Evolutionary conservation across 2,888 invertebrate genomes (phyloP), one percentile per base, ranked within the genome.

Genomic region (Sesamia inferens): DNA sequence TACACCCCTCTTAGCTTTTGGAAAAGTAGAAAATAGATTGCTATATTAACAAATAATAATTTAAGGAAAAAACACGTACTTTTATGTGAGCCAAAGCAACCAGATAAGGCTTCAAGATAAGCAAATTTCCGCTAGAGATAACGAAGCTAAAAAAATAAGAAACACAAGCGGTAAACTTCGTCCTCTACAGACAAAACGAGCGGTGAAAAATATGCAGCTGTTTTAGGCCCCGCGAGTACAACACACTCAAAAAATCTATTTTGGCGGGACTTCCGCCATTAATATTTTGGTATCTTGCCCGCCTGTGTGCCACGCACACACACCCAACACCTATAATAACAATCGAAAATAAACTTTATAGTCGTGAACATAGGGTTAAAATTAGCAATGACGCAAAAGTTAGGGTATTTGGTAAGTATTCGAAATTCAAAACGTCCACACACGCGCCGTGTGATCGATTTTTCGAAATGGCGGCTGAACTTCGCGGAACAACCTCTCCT

Each of bases 371-470:
- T 86, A 91, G 63, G 69, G 87, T 75, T 54, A 24, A 70, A 71
- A 81, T 88, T 86, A 39, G 70, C 80, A 87, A 68, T 24, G 16
- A 24, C 61, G 39, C 16, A n/a, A 67, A 79, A 78, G 76, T 74
- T 86, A 78, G 83, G 88, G 81, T 88, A 70, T 71, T 88, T 90
- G 90, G 90, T 88, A 62, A 62, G 86, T 92, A 90, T 90, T 92
- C 88, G 88, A 92, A 93, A 91, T 91, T 87, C 94, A 93, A 94
- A 94, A 94, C 92, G 89, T 91, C 84, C 93, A 94, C 93, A 94
- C 94, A 93, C 94, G 93, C 93, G 94, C 92, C 91, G 89, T 85
- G 90, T 92, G 93, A 95, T 95, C 95, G 95, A 95, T 95, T 95
- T 85, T 95, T 95, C 91, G 94, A 95, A 86, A 87, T 81, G 82